These are phyloP conservation scores for Apostichopus japonicus DNA, from an alignment of 35 echinoderm and acorn worm species.

Conservation along the genomic window DNA sequence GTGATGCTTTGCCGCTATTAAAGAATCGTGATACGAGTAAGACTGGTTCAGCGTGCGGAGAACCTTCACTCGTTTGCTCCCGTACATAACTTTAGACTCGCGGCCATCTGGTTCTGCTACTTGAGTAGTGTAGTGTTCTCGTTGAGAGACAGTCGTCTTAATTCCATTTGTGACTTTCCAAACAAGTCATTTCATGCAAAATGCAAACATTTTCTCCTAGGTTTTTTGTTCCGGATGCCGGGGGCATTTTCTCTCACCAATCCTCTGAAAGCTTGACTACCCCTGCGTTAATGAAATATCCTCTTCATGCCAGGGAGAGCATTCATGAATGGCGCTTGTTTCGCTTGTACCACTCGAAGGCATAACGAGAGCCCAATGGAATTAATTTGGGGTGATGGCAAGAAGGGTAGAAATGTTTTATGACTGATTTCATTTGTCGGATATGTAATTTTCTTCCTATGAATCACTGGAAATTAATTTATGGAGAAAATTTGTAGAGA, in stretches of 20 bases:
- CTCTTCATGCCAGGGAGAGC: slow-evolving; percentile 16
- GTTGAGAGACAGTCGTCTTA: neutral
- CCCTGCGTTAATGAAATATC: slow-evolving; percentile 13
- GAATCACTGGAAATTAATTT: slow-evolving; percentile 43
- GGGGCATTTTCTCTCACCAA: slow-evolving; percentile 15
- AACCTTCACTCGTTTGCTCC: too few relatives aligned
- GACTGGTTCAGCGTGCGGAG: neutral
- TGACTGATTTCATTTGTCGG: slow-evolving; percentile 26
- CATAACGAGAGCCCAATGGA: slow-evolving; percentile 30
- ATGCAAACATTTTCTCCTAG: slow-evolving; percentile 37
- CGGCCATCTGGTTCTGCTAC: neutral
- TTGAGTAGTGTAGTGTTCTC: neutral
- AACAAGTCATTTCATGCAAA: slow-evolving; percentile 39
- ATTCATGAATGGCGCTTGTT: slow-evolving; percentile 26
- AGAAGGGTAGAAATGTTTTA: slow-evolving; percentile 23
- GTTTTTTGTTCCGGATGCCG: neutral
- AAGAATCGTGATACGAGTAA: neutral
- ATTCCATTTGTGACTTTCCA: neutral
- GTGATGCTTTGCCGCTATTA: neutral
- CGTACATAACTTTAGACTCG: neutral
- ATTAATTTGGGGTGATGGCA: slow-evolving; percentile 42
- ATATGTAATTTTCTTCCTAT: slow-evolving; percentile 12
- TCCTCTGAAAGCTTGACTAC: neutral
- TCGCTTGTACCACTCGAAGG: slow-evolving; percentile 34
- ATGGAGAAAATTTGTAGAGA: neutral